phyloP scores from a whole-genome alignment of 2,888 invertebrate species.

The Cataglyphis cursor region DNA sequence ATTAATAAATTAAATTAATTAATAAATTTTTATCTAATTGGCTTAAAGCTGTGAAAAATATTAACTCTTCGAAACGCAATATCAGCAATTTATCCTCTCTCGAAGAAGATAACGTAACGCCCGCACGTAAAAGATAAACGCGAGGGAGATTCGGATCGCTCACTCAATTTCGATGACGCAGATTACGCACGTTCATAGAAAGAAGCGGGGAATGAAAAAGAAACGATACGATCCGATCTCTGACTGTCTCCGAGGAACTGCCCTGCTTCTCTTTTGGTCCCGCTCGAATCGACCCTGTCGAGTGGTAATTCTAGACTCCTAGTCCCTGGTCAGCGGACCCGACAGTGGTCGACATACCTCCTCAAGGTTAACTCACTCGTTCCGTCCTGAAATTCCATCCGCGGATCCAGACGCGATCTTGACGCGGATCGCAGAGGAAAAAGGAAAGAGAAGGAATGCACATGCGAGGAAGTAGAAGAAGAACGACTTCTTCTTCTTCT shows the following conservation, averaged over 20 bases:
- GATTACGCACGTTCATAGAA: not conserved
- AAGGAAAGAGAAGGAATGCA: not conserved
- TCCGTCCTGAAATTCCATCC: constrained; percentile 76
- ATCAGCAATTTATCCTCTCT: not conserved
- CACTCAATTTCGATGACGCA: constrained; percentile 38
- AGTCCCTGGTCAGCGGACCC: constrained; percentile 69
- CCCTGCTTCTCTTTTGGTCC: constrained; percentile 15
- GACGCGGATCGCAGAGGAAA: not conserved
- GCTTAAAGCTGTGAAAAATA: constrained; percentile 6
- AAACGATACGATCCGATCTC: constrained; percentile 7
- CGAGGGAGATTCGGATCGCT: constrained; percentile 24
- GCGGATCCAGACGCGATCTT: constrained; percentile 62
- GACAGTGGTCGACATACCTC: constrained; percentile 64
- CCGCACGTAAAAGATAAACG: not conserved
- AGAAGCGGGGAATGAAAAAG: constrained; percentile 22
- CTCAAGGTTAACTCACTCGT: constrained; percentile 76
- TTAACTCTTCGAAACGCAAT: not conserved
- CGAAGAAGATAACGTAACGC: constrained; percentile 11
- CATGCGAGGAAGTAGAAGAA: constrained; percentile 15
- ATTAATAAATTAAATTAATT: not conserved
- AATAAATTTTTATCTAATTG: not conserved
- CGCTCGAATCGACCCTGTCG: constrained; percentile 29
- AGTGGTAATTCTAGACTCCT: constrained; percentile 70
- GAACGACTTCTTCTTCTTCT: constrained; percentile 28
- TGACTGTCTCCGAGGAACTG: constrained; percentile 36